These are phyloP conservation scores for Esox masquinongy DNA, from an alignment of 2,797 vertebrate species.

Conservation along the genomic window DNA sequence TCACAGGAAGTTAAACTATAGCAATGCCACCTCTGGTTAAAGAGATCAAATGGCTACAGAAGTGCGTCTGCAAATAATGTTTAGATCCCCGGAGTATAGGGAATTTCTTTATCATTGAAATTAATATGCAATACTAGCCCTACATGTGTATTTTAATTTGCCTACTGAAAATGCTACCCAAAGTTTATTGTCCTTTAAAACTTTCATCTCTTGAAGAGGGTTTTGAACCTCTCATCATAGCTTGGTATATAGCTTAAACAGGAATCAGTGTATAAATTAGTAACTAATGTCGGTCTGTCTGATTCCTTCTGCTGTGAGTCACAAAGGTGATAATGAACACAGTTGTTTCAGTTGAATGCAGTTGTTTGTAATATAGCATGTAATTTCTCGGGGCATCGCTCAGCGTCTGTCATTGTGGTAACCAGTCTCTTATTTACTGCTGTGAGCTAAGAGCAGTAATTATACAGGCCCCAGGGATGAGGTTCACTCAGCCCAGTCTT, in stretches of 20 bases:
- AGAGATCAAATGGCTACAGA: not conserved
- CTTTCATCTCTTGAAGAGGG: not conserved
- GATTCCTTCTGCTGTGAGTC: constrained; percentile 42
- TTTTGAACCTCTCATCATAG: constrained; percentile 3
- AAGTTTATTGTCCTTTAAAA: not conserved
- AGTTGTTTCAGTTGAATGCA: constrained; percentile 52
- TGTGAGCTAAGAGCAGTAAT: constrained; percentile 61
- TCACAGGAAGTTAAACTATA: not conserved
- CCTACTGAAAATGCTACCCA: not conserved
- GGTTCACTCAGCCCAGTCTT: constrained; percentile 25
- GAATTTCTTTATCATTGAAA: not conserved
- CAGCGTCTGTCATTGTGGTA: constrained; percentile 43
- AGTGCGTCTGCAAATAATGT: not conserved
- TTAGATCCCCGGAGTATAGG: not conserved
- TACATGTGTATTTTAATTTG: too few relatives aligned
- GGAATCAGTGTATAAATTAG: constrained; percentile 23
- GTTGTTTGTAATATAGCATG: constrained; percentile 48
- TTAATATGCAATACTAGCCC: too few relatives aligned
- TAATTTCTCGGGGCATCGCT: constrained; percentile 47
- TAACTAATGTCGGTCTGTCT: constrained; percentile 24
- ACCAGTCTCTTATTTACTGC: constrained; percentile 59
- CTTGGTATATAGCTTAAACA: not conserved
- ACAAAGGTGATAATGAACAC: constrained; percentile 36
- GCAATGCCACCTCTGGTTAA: constrained; percentile 6
- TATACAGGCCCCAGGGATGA: constrained; percentile 61